Percentiles rank a stretch among this genome's conserved stretches.
Evolutionary conservation across 2,797 vertebrate species (phyloP).

Genomic region (Helostoma temminkii): DNA sequence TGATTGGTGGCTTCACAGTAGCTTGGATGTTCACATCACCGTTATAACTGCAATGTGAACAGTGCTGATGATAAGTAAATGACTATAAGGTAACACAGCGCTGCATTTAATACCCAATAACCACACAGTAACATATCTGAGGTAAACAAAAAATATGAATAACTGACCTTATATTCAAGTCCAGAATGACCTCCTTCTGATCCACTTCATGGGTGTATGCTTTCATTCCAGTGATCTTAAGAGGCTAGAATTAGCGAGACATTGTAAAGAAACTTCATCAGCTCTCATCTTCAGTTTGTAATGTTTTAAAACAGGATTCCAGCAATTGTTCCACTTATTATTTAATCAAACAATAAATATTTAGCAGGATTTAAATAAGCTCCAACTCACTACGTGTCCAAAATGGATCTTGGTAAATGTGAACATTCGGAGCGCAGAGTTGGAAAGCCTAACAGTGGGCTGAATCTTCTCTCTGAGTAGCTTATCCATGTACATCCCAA

Average conservation of each 20-base stretch:
- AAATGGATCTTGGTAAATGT: conserved; percentile 93
- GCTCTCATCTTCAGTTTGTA: neutral
- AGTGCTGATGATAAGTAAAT: neutral
- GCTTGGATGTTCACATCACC: conserved; percentile 93
- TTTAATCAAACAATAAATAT: neutral
- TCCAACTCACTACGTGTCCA: conserved; percentile 87
- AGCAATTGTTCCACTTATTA: neutral
- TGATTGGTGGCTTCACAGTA: conserved; percentile 87
- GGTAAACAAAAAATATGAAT: neutral
- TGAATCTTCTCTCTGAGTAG: conserved; percentile 91
- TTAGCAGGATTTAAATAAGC: neutral
- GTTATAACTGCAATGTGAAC: conserved; percentile 83
- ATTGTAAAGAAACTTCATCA: neutral
- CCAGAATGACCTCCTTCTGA: conserved; percentile 90
- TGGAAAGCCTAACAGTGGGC: conserved; percentile 86
- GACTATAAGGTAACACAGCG: neutral
- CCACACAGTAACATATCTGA: neutral
- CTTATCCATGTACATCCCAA: conserved; percentile 94
- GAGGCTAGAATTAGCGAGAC: conserved; percentile 84
- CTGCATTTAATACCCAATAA: too few relatives aligned
- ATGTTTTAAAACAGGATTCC: neutral
- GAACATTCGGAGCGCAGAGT: conserved; percentile 88
- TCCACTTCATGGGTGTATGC: conserved; percentile 89
- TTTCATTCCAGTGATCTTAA: conserved; percentile 90
- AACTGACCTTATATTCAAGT: conserved; percentile 90